Evolutionary conservation across 2,888 invertebrate species (phyloP).

Genomic region (Electrophaes corylata): DNA sequence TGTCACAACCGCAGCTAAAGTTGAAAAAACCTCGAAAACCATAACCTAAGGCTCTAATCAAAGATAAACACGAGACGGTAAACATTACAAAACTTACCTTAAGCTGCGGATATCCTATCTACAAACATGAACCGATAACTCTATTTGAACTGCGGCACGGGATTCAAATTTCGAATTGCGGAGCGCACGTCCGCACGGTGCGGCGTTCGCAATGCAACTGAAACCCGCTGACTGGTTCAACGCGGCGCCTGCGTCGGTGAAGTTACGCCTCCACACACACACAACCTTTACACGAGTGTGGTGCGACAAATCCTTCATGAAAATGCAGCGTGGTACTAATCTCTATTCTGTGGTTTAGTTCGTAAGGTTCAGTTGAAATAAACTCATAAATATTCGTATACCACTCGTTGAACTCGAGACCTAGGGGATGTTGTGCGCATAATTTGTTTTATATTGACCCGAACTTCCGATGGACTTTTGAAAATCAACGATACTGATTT

Average conservation of each 20-base stretch:
- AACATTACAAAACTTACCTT: conserved; percentile 65
- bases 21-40: conserved; percentile 35
- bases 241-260: conserved; percentile 71
- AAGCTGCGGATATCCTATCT: conserved; percentile 69
- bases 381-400: conserved; percentile 37
- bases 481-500: conserved; percentile 12
- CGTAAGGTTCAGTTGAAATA: conserved; percentile 27
- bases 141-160: conserved; percentile 70
- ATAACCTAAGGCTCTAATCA: conserved; percentile 65
- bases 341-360: conserved; percentile 9
- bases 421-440: conserved; percentile 33
- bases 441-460: conserved; percentile 34
- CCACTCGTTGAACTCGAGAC: conserved; percentile 31
- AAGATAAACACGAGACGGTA: conserved; percentile 58
- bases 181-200: conserved; percentile 53
- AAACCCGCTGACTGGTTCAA: conserved; percentile 41
- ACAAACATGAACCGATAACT: conserved; percentile 70
- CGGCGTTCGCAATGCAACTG: conserved; percentile 64
- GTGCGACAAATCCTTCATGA: conserved; percentile 67
- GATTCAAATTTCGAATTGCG: conserved; percentile 46
- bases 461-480: conserved; percentile 28
- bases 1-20: conserved; percentile 49
- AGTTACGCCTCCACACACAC: conserved; percentile 70
- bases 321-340: conserved; percentile 58
- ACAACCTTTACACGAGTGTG: conserved; percentile 42